These are phyloP conservation scores for Hirundo rustica DNA, from an alignment of 2,797 vertebrate species.

Conservation along the genomic window DNA sequence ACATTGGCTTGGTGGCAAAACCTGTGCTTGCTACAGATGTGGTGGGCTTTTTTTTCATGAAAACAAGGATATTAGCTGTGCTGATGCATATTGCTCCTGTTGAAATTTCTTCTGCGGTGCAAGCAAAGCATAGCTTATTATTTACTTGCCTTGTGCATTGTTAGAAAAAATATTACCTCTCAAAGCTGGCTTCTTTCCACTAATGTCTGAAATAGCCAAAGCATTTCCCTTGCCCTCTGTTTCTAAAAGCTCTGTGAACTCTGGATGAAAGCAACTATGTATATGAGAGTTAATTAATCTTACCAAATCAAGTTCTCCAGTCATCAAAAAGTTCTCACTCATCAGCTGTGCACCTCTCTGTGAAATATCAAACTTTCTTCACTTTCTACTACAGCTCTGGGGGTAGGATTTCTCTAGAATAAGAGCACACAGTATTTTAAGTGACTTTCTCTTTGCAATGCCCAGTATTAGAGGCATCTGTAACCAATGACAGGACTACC, in stretches of 20 bases:
- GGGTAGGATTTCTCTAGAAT: background rate
- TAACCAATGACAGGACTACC: background rate
- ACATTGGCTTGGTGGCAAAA: background rate
- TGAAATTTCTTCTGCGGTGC: background rate
- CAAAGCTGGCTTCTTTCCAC: background rate
- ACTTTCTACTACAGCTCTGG: background rate
- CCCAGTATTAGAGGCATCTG: background rate
- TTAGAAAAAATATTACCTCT: background rate
- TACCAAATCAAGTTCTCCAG: background rate
- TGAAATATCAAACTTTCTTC: background rate
- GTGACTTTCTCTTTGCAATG: background rate
- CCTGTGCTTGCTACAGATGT: background rate
- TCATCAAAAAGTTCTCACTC: background rate
- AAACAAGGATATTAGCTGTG: rapidly evolving
- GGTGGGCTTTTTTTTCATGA: background rate
- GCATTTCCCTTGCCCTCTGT: background rate
- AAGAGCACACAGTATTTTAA: background rate
- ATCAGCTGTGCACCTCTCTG: background rate
- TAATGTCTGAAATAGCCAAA: background rate
- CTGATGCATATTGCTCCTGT: background rate
- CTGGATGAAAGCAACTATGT: conserved; percentile 10
- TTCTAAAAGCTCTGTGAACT: background rate
- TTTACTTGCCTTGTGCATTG: background rate
- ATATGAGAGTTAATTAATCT: background rate
- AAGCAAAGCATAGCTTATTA: background rate